A percentile compares a stretch with the other conserved stretches of the same genome.
These are phyloP conservation scores for Endomychus coccineus DNA, from an alignment of 2,888 invertebrate genomes.

Conservation along the genomic window DNA sequence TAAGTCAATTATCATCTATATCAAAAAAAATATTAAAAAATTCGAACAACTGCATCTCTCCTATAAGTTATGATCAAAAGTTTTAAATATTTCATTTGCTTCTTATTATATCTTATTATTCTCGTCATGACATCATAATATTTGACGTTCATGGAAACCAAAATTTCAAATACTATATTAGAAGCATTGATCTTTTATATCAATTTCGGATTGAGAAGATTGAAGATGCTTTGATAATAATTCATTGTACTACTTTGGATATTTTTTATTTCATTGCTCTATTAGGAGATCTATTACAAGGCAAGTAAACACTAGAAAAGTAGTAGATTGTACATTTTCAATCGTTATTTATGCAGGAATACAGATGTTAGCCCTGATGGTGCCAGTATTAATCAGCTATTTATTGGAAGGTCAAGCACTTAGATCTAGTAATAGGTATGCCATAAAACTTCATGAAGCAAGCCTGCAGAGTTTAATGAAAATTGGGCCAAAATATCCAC, in stretches of 20 bases:
- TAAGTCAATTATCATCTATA: slow-evolving; percentile 46
- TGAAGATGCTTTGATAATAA: no score
- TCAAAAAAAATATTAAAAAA: slow-evolving; percentile 17
- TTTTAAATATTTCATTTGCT: slow-evolving; percentile 13
- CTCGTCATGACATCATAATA: no score
- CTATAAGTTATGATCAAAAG: no score
- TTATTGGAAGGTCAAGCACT: slow-evolving; percentile 63
- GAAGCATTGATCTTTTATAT: no score
- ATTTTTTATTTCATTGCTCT: slow-evolving; percentile 19
- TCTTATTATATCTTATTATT: no score
- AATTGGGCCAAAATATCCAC: slow-evolving; percentile 87
- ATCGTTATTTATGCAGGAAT: slow-evolving; percentile 56
- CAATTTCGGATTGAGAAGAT: no score
- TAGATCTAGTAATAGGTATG: slow-evolving; percentile 54
- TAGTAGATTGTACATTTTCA: slow-evolving; percentile 14
- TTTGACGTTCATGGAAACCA: no score
- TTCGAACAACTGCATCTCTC: no score
- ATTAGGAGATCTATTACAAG: slow-evolving; percentile 52
- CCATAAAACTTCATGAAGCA: slow-evolving; percentile 73
- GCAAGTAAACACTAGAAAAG: slow-evolving; percentile 37
- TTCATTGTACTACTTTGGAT: no score
- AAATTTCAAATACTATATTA: no score
- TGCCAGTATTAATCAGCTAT: slow-evolving; percentile 84
- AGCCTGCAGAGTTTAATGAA: slow-evolving; percentile 84
- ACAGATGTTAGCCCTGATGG: slow-evolving; percentile 80